Evolutionary conservation across 2,888 invertebrate genomes (phyloP), one percentile per base, ranked within the genome.

Genomic region (Orgyia antiqua): DNA sequence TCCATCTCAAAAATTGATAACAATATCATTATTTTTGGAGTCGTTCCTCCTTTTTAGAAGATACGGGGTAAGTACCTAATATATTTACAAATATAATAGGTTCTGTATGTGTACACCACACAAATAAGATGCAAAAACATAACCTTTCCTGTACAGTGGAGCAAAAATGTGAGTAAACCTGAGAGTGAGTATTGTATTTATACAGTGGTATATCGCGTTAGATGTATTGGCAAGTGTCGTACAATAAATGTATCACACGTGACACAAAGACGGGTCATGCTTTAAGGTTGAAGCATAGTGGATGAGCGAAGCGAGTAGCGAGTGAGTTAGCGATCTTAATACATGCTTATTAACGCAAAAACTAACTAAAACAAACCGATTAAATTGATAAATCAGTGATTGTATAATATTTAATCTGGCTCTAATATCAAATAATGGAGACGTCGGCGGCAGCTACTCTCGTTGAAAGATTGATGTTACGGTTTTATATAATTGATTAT

Each of bases 201-300:
- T n/a, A n/a, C n/a, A n/a, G n/a, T n/a, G n/a, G n/a, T n/a, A n/a
- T n/a, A n/a, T n/a, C n/a, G n/a, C n/a, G n/a, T n/a, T n/a, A n/a
- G n/a, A n/a, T n/a, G n/a, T 35, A 32, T 53, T 51, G 51, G 53
- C 51, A 46, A 53, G 37, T 51, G 53, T 42, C 46, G 44, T 42
- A 49, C 53, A 46, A 52, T 42, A 45, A 46, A 51, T 46, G 42
- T 51, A 53, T 42, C 27, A 29, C 33, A 28, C 33, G 39, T 49
- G 45, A 44, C 50, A 43, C 45, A 42, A 42, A 44, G 31, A 13
- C 33, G 20, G 10, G 18, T n/a, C n/a, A n/a, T n/a, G n/a, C n/a
- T n/a, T n/a, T 23, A 15, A 20, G 1, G 4, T 6, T 9, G 8
- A 3, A 3, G n/a, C 15, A 25, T 3, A 6, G 19, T 31, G 18